Evolutionary conservation across 1,140 invertebrate species (phyloP).

Genomic region (Drosophila prosaltans): DNA sequence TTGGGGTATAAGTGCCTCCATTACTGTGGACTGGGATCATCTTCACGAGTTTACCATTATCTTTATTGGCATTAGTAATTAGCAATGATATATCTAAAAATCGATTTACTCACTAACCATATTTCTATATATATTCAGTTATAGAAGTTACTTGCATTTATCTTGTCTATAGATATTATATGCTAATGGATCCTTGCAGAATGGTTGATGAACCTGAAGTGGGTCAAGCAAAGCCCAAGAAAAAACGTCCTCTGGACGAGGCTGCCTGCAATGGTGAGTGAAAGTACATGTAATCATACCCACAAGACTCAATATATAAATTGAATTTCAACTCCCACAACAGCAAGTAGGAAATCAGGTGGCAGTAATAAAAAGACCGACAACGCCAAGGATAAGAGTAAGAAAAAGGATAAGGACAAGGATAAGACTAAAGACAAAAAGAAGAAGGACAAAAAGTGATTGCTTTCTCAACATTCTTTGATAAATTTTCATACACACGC

Average conservation of each 20-base stretch:
- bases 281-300: no score
- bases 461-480: background rate
- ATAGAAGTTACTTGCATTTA: slow-evolving; percentile 52
- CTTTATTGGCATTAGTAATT: slow-evolving; percentile 56
- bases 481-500: no score
- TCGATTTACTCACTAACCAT: no score
- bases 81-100: no score
- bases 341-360: slow-evolving; percentile 10
- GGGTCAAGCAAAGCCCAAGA: slow-evolving; percentile 25
- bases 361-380: slow-evolving; percentile 1
- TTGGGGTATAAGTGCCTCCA: slow-evolving; percentile 46
- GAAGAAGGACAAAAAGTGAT: slow-evolving; percentile 10
- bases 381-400: slow-evolving; percentile 15
- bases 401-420: slow-evolving; percentile 39
- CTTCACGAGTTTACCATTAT: slow-evolving; percentile 45
- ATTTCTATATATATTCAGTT: slow-evolving; percentile 23
- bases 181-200: slow-evolving; percentile 42
- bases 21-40: slow-evolving; percentile 50
- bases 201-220: background rate
- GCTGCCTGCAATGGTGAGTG: slow-evolving; percentile 27
- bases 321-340: background rate
- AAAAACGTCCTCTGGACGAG: slow-evolving; percentile 1
- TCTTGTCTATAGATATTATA: slow-evolving; percentile 49
- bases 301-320: background rate
- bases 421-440: slow-evolving; percentile 26